Evolutionary conservation across 2,797 vertebrate species (phyloP).

Genomic region (Toxotes lorentzi): DNA sequence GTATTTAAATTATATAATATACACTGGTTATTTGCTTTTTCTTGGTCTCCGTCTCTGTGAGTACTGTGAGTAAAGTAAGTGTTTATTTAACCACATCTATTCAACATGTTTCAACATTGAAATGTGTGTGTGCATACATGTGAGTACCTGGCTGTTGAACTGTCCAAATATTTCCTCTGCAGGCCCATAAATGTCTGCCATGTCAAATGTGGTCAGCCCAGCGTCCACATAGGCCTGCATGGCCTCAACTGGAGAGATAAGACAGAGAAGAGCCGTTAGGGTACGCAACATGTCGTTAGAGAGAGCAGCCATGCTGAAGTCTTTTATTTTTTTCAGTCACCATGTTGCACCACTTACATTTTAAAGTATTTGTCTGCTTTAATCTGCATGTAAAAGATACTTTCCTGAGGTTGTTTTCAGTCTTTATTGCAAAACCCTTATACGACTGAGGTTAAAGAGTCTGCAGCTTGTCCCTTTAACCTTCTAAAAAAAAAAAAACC

Average conservation of each 20-base stretch:
- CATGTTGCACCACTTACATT: not conserved
- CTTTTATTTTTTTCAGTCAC: not conserved
- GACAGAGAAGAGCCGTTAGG: not conserved
- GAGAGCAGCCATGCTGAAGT: too few relatives aligned
- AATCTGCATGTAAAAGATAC: not conserved
- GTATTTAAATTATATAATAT: too few relatives aligned
- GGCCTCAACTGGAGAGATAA: constrained; percentile 54
- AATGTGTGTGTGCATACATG: not conserved
- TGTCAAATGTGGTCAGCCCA: constrained; percentile 75
- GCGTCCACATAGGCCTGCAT: constrained; percentile 69
- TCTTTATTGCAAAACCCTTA: not conserved
- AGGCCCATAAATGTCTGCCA: constrained; percentile 76
- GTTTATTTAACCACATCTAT: not conserved
- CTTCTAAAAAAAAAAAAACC: too few relatives aligned
- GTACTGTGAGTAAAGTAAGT: not conserved
- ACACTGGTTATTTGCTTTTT: too few relatives aligned
- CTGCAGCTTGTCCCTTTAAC: not conserved
- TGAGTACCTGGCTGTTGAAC: constrained; percentile 64
- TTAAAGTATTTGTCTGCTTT: not conserved
- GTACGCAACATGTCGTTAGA: not conserved
- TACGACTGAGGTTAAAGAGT: not conserved
- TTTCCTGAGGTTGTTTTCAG: too few relatives aligned
- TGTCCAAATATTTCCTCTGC: constrained; percentile 75
- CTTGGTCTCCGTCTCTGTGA: not conserved
- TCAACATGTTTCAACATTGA: not conserved